Evolutionary conservation across 2,888 invertebrate genomes (phyloP).

Genomic region (Diaperis boleti): DNA sequence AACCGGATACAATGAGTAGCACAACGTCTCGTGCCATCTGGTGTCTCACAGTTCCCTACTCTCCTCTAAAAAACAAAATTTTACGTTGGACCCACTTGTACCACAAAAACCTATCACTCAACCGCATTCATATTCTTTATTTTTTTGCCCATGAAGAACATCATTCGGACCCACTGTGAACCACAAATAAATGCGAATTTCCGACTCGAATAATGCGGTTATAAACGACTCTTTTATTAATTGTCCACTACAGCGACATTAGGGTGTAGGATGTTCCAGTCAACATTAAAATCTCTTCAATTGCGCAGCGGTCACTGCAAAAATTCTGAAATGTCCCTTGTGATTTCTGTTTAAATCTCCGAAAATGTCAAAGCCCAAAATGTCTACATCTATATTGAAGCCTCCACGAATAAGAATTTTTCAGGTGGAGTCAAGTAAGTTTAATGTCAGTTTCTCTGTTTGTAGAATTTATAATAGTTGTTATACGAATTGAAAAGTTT

Average conservation of each 20-base stretch:
- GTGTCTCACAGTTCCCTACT: no score
- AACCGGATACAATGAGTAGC: no score
- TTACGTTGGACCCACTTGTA: no score
- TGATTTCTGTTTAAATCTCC: not conserved
- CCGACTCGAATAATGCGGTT: constrained; percentile 53
- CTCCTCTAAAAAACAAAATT: no score
- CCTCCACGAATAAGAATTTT: constrained; percentile 38
- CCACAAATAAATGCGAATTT: constrained; percentile 53
- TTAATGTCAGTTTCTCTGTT: constrained; percentile 7
- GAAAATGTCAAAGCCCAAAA: no score
- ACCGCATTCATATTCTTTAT: no score
- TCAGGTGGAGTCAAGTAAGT: constrained; percentile 35
- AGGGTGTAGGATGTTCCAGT: constrained; percentile 46
- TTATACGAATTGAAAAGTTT: constrained; percentile 14
- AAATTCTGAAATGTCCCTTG: not conserved
- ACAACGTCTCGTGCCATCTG: no score
- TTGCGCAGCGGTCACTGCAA: constrained; percentile 13
- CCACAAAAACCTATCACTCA: no score
- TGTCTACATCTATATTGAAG: constrained; percentile 20
- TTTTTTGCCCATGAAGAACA: no score
- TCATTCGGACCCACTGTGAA: constrained; percentile 27
- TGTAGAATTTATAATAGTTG: not conserved
- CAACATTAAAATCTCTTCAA: constrained; percentile 21
- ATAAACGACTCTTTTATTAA: constrained; percentile 57
- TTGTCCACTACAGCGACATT: constrained; percentile 43